These are phyloP conservation scores for Acanthiza pusilla DNA, from an alignment of 2,797 vertebrate genomes.

Conservation along the genomic window DNA sequence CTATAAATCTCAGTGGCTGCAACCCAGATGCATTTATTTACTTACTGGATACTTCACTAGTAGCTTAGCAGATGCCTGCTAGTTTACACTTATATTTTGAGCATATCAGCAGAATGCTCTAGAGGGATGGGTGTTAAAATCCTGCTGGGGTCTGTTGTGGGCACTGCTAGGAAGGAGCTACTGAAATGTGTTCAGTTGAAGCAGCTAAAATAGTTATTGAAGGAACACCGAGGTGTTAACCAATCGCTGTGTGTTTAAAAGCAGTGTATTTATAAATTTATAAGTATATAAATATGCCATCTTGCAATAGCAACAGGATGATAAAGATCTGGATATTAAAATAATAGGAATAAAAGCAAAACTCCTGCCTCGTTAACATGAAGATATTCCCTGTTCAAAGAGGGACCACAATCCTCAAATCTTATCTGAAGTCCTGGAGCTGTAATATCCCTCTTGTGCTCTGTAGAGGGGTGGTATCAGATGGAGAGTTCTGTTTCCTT, in stretches of 20 bases:
- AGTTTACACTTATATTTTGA: slow-evolving; percentile 57
- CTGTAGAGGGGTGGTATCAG: not conserved
- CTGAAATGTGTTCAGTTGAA: not conserved
- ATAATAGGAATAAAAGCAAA: not conserved
- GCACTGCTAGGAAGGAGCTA: not conserved
- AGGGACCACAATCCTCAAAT: not conserved
- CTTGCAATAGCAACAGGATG: not conserved
- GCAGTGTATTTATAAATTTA: not conserved
- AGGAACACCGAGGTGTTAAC: not conserved
- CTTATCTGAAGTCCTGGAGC: not conserved
- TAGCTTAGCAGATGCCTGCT: slow-evolving; percentile 57
- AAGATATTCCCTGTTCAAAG: not conserved
- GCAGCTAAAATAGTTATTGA: not conserved
- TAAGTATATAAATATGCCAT: not conserved
- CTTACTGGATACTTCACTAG: slow-evolving; percentile 53
- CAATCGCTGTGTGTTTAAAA: not conserved
- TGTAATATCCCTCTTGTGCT: not conserved
- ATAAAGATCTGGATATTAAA: not conserved
- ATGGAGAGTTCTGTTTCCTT: not conserved
- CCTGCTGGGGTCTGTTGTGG: slow-evolving; percentile 35
- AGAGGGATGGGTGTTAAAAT: slow-evolving; percentile 44
- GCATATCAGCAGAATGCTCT: slow-evolving; percentile 37
- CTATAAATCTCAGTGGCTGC: slow-evolving; percentile 60
- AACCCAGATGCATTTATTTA: slow-evolving; percentile 68
- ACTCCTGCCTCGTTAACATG: not conserved